Percentiles rank a stretch among this genome's conserved stretches.
Conservation (phyloP, 2,888 invertebrate genomes). For the Theristus sp. region DNA sequence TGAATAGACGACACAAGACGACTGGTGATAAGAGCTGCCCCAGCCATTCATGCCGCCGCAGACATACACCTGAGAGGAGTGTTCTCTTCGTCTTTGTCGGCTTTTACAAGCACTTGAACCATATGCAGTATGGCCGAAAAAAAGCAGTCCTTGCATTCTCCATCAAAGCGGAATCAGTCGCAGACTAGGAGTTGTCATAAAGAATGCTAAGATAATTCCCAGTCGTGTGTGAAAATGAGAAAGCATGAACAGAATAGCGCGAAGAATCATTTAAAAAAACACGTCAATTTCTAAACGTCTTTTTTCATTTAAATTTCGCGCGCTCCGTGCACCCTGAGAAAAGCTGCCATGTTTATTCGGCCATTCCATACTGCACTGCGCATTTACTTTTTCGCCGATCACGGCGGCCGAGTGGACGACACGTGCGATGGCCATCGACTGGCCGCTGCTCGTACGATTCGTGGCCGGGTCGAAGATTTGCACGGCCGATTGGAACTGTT, state of each 20-base stretch:
- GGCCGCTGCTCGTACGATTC: neutral
- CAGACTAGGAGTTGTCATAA: too few relatives aligned
- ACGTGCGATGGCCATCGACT: neutral
- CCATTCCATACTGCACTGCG: too few relatives aligned
- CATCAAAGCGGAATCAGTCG: too few relatives aligned
- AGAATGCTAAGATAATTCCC: too few relatives aligned
- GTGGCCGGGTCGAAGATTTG: neutral
- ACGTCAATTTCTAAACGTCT: neutral
- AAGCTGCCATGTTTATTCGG: too few relatives aligned
- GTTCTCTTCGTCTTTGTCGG: too few relatives aligned
- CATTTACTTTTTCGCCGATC: neutral
- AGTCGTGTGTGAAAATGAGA: too few relatives aligned
- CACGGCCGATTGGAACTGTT: neutral
- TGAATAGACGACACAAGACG: neutral
- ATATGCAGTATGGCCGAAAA: too few relatives aligned
- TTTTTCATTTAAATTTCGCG: too few relatives aligned
- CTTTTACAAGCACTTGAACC: too few relatives aligned
- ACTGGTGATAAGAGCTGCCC: neutral
- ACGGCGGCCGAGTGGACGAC: neutral
- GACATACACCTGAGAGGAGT: neutral
- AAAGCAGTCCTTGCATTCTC: neutral
- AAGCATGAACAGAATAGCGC: too few relatives aligned
- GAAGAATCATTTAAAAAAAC: neutral
- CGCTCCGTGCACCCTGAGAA: too few relatives aligned
- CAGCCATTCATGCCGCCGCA: neutral